A percentile compares a stretch with the other conserved stretches of the same genome.
Evolutionary conservation across 2,888 invertebrate genomes (phyloP).

Genomic region (Nesidiocoris tenuis): DNA sequence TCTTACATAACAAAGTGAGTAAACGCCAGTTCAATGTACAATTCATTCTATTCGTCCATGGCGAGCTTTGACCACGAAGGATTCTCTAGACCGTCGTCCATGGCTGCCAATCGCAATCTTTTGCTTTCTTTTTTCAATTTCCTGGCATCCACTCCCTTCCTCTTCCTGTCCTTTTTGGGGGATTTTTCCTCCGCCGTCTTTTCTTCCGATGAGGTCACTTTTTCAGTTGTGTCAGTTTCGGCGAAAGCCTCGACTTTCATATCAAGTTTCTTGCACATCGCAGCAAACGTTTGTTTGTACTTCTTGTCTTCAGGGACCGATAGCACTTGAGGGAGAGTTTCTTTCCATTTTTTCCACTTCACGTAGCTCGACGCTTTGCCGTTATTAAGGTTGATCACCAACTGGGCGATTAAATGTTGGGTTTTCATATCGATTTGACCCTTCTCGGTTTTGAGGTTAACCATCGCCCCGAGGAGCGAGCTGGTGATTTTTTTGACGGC

Average conservation of each 20-base stretch:
- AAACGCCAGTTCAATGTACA: too few species aligned
- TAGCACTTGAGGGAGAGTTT: slow-evolving; percentile 17
- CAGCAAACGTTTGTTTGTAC: neutral
- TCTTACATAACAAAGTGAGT: neutral
- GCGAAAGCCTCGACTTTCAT: neutral
- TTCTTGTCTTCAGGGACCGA: neutral
- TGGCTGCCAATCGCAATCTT: slow-evolving; percentile 22
- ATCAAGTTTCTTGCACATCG: slow-evolving; percentile 16
- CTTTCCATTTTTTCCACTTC: slow-evolving; percentile 31
- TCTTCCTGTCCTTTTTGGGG: slow-evolving; percentile 18
- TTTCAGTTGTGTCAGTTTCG: neutral
- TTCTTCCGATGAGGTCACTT: neutral
- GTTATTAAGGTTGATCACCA: slow-evolving; percentile 4
- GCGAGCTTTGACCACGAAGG: slow-evolving; percentile 1
- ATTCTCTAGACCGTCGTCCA: slow-evolving; percentile 20
- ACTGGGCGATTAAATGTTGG: neutral
- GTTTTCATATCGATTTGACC: neutral
- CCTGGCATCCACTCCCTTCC: slow-evolving; percentile 19
- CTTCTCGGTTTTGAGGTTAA: neutral
- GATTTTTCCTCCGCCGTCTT: neutral
- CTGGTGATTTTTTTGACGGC: neutral
- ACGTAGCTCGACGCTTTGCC: slow-evolving; percentile 7
- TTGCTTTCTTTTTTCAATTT: slow-evolving; percentile 38
- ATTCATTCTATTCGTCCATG: neutral
- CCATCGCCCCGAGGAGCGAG: neutral